Evolutionary conservation across 2,113 vertebrate genomes (phyloP).

Genomic region (Mastomys coucha): DNA sequence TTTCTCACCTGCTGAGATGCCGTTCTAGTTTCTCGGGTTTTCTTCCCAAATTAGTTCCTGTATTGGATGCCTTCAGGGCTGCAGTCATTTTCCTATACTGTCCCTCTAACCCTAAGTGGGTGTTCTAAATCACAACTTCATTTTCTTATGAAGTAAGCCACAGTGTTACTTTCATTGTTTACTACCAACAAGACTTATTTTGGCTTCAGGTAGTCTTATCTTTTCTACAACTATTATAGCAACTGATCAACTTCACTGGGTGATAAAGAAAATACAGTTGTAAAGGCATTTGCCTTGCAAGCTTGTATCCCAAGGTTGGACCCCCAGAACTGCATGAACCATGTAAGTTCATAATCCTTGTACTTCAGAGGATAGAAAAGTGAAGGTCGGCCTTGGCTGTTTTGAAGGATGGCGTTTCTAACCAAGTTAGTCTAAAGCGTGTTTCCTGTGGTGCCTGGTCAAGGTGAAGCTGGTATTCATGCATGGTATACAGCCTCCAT

Average conservation of each 20-base stretch:
- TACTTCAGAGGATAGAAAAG: not conserved
- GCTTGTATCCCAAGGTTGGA: too few relatives aligned
- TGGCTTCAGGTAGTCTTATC: not conserved
- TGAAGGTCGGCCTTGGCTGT: not conserved
- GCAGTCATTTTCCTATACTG: not conserved
- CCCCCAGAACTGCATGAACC: not conserved
- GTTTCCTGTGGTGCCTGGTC: too few relatives aligned
- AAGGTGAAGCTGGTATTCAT: not conserved
- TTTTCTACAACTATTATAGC: not conserved
- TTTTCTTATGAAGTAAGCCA: not conserved
- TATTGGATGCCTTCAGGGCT: not conserved
- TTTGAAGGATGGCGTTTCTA: not conserved
- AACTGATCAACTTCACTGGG: not conserved
- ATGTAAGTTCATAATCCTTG: not conserved
- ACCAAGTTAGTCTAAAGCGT: not conserved
- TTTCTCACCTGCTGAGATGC: not conserved
- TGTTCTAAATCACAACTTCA: slow-evolving; percentile 22
- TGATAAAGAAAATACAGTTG: not conserved
- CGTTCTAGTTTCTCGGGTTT: slow-evolving; percentile 7
- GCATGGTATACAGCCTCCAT: not conserved
- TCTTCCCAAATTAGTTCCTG: not conserved
- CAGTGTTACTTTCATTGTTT: not conserved
- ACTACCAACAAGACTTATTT: not conserved
- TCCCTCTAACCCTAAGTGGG: not conserved
- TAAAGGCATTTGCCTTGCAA: not conserved